Evolutionary conservation across 2,797 vertebrate genomes (phyloP).

Genomic region (Rhabdophis nuchalis): DNA sequence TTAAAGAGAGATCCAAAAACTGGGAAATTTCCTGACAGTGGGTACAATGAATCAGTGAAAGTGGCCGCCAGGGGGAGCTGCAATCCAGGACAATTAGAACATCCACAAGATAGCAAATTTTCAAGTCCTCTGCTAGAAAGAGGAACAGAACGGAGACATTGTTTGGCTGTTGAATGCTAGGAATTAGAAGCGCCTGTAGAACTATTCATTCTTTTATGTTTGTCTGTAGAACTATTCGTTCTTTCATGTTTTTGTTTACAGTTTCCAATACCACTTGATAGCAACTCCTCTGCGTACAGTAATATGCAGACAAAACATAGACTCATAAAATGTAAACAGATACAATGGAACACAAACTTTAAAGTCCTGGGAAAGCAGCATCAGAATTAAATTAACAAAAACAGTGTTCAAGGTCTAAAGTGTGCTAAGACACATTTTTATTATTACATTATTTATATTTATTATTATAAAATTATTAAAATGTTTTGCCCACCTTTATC

Average conservation of each 20-base stretch:
- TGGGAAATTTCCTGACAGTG: background rate
- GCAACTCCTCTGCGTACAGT: background rate
- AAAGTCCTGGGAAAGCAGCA: background rate
- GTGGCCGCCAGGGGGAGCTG: background rate
- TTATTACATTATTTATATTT: too few species aligned
- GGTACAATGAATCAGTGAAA: background rate
- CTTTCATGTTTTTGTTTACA: background rate
- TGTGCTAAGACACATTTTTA: background rate
- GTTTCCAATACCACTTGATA: background rate
- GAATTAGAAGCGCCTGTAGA: background rate
- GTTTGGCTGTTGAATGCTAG: background rate
- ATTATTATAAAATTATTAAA: background rate
- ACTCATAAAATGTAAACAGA: background rate
- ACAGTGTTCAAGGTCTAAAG: background rate
- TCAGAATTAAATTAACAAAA: background rate
- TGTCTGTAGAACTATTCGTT: too few species aligned
- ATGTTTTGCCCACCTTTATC: background rate
- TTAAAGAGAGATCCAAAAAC: background rate
- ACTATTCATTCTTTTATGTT: background rate
- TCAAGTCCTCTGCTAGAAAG: background rate
- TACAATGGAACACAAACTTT: background rate
- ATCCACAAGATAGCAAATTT: background rate
- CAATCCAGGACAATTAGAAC: background rate
- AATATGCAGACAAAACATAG: background rate
- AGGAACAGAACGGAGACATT: background rate